Evolutionary conservation across 2,113 vertebrate genomes (phyloP).

Genomic region (Tinamus guttatus): DNA sequence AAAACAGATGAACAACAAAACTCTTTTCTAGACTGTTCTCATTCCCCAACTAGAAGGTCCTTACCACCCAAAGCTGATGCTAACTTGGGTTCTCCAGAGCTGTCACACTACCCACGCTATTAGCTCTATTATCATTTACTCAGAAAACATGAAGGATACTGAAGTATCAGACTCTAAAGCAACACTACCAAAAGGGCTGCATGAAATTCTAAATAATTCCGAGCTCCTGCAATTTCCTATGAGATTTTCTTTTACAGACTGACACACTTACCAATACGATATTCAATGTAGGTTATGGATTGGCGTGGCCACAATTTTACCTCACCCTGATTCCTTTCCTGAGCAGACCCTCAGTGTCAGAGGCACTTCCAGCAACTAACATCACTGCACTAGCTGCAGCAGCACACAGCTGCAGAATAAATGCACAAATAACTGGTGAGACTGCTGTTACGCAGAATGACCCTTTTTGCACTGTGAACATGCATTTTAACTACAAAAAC

Average conservation of each 20-base stretch:
- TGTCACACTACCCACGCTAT: background rate
- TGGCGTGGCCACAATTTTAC: background rate
- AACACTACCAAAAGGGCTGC: background rate
- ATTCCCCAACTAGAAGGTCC: background rate
- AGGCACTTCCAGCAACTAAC: background rate
- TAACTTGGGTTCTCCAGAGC: background rate
- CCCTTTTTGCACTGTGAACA: background rate
- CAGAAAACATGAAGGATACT: rapidly evolving
- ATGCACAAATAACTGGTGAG: constrained; percentile 3
- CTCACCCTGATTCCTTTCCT: background rate
- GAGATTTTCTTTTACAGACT: background rate
- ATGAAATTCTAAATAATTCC: background rate
- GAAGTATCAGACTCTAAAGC: background rate
- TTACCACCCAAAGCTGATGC: background rate
- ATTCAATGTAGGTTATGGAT: background rate
- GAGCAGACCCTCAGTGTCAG: background rate
- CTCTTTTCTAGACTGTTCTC: background rate
- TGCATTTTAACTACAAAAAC: constrained; percentile 31
- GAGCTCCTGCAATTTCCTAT: background rate
- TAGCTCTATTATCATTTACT: background rate
- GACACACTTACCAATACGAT: background rate
- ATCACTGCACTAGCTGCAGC: background rate
- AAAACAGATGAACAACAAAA: background rate
- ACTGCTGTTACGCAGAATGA: constrained; percentile 21
- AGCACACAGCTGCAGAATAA: constrained; percentile 4